These are phyloP conservation scores for Cyclophora albipunctata DNA, from an alignment of 2,888 invertebrate species.

Conservation along the genomic window DNA sequence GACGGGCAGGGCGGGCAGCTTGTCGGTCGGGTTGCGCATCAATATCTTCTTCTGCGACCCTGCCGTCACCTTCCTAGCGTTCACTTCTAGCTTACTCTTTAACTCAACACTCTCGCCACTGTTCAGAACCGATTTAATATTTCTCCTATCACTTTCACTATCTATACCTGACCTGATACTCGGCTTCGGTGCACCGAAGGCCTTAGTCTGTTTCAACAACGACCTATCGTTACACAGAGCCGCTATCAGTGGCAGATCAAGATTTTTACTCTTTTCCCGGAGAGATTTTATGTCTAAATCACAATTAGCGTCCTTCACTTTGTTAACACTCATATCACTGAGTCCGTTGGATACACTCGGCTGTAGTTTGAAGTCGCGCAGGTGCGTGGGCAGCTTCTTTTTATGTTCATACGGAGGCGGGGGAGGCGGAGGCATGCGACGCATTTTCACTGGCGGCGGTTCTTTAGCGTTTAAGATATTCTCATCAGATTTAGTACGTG, in stretches of 20 bases:
- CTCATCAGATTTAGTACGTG: slow-evolving; percentile 86
- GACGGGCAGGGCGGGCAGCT: slow-evolving; percentile 80
- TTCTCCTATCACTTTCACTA: slow-evolving; percentile 64
- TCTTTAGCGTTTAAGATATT: slow-evolving; percentile 81
- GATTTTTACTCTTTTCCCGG: slow-evolving; percentile 90
- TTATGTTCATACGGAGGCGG: slow-evolving; percentile 71
- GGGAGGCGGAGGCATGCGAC: slow-evolving; percentile 73
- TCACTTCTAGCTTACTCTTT: slow-evolving; percentile 65
- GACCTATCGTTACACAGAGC: slow-evolving; percentile 95
- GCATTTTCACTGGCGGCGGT: slow-evolving; percentile 67
- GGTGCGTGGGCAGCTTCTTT: slow-evolving; percentile 74
- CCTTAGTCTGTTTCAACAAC: slow-evolving; percentile 90
- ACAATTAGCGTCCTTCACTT: slow-evolving; percentile 62
- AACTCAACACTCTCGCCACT: slow-evolving; percentile 64
- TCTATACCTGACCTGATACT: slow-evolving; percentile 56
- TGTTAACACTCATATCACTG: slow-evolving; percentile 47
- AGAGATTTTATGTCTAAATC: slow-evolving; percentile 86
- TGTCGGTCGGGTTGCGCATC: slow-evolving; percentile 84
- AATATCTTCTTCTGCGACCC: slow-evolving; percentile 72
- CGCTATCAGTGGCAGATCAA: slow-evolving; percentile 93
- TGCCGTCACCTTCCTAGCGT: slow-evolving; percentile 80
- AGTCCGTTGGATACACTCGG: slow-evolving; percentile 31
- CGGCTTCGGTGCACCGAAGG: slow-evolving; percentile 85
- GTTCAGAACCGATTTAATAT: slow-evolving; percentile 58
- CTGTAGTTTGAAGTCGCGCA: slow-evolving; percentile 44